Conservation (phyloP, 1,140 invertebrate species). For the Leguminivora glycinivorella region DNA sequence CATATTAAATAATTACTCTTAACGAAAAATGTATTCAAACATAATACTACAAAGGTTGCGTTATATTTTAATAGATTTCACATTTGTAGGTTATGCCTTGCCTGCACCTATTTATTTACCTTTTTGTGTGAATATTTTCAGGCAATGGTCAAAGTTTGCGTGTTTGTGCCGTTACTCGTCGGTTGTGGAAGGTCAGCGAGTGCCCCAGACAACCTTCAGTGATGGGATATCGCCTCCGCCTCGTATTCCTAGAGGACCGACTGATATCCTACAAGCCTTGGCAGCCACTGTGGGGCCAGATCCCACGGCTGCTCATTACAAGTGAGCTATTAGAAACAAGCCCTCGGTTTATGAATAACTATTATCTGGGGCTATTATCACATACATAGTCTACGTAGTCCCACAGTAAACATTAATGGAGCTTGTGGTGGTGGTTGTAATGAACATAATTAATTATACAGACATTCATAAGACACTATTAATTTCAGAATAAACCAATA, state of each 20-base stretch:
- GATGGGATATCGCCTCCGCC: slow-evolving; percentile 80
- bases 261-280: slow-evolving; percentile 90
- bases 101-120: not conserved
- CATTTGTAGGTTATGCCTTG: slow-evolving; percentile 3
- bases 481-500: no score
- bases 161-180: slow-evolving; percentile 59
- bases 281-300: slow-evolving; percentile 87
- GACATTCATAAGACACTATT: no score
- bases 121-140: slow-evolving; percentile 35
- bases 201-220: slow-evolving; percentile 54
- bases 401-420: no score
- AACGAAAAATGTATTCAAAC: slow-evolving; percentile 23
- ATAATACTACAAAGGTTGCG: slow-evolving; percentile 19
- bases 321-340: slow-evolving; percentile 60
- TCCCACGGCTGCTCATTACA: slow-evolving; percentile 90
- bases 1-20: not conserved
- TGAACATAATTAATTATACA: not conserved
- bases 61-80: not conserved
- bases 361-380: no score
- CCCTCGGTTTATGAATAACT: slow-evolving; percentile 8
- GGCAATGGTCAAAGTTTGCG: slow-evolving; percentile 57
- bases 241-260: slow-evolving; percentile 86
- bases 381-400: no score
- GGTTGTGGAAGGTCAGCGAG: slow-evolving; percentile 61
- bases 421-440: not conserved